Base-by-base conservation (phyloP, 2,888 invertebrate species). In the Platerodrilus igneus region DNA sequence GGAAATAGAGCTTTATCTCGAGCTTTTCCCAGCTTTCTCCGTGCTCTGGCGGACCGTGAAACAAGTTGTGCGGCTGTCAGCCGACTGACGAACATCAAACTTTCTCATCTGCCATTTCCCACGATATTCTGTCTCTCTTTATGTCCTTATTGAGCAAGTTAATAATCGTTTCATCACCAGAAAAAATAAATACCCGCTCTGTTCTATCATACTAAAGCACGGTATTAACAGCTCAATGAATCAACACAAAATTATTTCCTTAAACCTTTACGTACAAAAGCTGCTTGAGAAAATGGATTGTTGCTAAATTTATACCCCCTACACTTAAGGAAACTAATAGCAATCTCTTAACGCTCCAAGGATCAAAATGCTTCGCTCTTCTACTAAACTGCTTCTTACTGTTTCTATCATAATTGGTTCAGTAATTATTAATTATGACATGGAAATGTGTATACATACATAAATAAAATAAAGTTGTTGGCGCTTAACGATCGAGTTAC, bases 41-140 rank as follows among this genome's bases (percentile, higher is more conserved):
- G 50, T 56, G 60, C 60, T 60, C 60, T 56, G 57, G 40, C 60
- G 58, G 52, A 59, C 57, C 60, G 58, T 59, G 58, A 60, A 60
- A 60, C 60, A 56, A 57, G 57, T 57, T 56, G 56, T 55, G 53
- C 57, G 56, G 53, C 58, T 56, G 57, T 58, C 58, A 59, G 57
- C 53, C 55, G 51, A 49, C 53, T 52, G 53, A 50, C 52, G 48
- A 51, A 55, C 50, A 50, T 47, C 52, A 52, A 52, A 45, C 52
- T 51, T 51, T 46, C 51, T 55, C 57, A 56, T 57, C 55, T 57
- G 57, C 43, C 47, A 40, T 42, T 56, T 56, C 56, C 56, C 57
- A 55, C 52, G 50, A 41, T 45, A 49, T 40, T 41, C 44, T 36
- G 37, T 41, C 41, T 37, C 34, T 33, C 40, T 45, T 26, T 20